Evolutionary conservation across 1,140 invertebrate genomes (phyloP).

Genomic region (Chironomus tepperi): DNA sequence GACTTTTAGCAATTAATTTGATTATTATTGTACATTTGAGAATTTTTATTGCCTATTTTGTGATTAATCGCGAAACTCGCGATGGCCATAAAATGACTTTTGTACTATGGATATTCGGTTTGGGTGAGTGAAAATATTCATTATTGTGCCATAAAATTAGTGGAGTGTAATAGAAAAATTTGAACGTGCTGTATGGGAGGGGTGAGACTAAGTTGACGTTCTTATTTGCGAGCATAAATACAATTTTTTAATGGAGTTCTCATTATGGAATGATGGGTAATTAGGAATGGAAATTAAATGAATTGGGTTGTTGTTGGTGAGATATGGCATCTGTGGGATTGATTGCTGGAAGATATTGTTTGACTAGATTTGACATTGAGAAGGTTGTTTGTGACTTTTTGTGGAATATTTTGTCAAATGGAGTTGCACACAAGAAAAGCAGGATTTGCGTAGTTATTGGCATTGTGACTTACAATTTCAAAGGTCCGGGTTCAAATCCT

Average conservation of each 20-base stretch:
- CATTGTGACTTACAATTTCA: too few relatives aligned
- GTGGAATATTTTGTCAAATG: not conserved
- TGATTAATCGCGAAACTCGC: slow-evolving; percentile 14
- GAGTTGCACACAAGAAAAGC: not conserved
- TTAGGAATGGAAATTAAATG: too few relatives aligned
- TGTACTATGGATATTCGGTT: not conserved
- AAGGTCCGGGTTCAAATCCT: too few relatives aligned
- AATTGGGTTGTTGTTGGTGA: too few relatives aligned
- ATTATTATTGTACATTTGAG: slow-evolving; percentile 20
- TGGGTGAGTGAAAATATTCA: slow-evolving; percentile 19
- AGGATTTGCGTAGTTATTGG: too few relatives aligned
- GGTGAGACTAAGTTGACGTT: not conserved
- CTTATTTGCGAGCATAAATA: too few relatives aligned
- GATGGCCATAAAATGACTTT: slow-evolving; percentile 1
- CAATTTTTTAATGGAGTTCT: too few relatives aligned
- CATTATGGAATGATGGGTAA: too few relatives aligned
- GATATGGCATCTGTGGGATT: too few relatives aligned
- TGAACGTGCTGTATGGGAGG: not conserved
- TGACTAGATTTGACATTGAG: too few relatives aligned
- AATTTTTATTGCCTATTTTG: slow-evolving; percentile 20
- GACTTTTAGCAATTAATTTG: slow-evolving; percentile 23
- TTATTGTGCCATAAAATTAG: slow-evolving; percentile 12
- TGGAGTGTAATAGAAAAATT: slow-evolving; percentile 8
- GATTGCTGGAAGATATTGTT: too few relatives aligned
- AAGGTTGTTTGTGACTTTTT: too few relatives aligned